These are phyloP conservation scores for Eremophila alpestris DNA, from an alignment of 2,797 vertebrate genomes.

Conservation along the genomic window DNA sequence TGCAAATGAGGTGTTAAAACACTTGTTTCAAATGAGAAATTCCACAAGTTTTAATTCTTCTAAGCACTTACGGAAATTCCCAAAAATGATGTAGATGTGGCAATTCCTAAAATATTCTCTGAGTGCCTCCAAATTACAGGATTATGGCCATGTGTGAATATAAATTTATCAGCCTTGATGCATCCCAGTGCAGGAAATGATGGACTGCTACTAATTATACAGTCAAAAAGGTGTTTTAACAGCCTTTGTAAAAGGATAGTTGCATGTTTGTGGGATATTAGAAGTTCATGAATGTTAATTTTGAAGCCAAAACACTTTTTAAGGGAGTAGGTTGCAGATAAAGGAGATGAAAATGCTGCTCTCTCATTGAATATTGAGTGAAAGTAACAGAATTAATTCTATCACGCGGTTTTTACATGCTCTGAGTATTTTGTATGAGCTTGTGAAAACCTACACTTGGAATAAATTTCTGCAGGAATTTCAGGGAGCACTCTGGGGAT, in stretches of 20 bases:
- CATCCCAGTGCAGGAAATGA: not conserved
- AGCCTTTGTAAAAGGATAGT: constrained; percentile 30
- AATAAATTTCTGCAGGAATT: not conserved
- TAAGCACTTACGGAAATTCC: not conserved
- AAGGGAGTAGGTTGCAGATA: too few species aligned
- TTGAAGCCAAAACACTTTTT: constrained; percentile 37
- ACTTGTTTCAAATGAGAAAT: constrained; percentile 5
- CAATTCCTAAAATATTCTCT: not conserved
- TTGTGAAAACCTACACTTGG: constrained; percentile 1
- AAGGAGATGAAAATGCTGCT: constrained; percentile 41
- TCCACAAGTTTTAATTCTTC: constrained; percentile 10
- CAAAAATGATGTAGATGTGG: not conserved
- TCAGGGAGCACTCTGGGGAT: not conserved
- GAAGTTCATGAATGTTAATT: constrained; percentile 42
- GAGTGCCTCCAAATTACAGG: not conserved
- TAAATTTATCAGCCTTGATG: not conserved
- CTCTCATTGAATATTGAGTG: constrained; percentile 1
- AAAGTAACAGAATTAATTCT: constrained; percentile 34
- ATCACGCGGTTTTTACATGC: constrained; percentile 33
- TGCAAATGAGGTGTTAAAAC: constrained; percentile 44
- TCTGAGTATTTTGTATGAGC: constrained; percentile 3
- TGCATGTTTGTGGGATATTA: constrained; percentile 51
- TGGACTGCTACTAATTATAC: not conserved
- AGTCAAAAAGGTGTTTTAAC: constrained; percentile 66
- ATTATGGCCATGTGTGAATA: not conserved